Base-by-base conservation (phyloP, 2,888 invertebrate genomes). In the Nowickia ferox region DNA sequence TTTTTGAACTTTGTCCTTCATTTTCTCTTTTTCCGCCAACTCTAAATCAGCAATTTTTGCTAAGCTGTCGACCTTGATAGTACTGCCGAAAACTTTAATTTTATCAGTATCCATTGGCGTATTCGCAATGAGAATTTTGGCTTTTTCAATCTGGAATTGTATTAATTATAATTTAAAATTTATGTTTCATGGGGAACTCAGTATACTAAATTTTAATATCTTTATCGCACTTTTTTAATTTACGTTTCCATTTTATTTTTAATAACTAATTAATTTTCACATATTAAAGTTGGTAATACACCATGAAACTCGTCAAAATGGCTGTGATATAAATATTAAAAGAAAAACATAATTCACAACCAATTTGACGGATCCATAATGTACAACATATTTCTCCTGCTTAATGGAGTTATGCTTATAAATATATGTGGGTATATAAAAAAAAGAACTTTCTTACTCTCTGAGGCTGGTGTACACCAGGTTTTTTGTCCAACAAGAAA, bases 61-160 rank as follows among this genome's bases (percentile, higher is more conserved):
- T 95, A 97, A 96, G 0, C 97, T 97, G 92, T 97, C 97, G 0
- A 97, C 97, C 90, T 97, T 96, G 88, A 97, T 98, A 87, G 98
- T 96, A 57, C 98, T 98, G 61, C 99, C 99, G 93, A 99, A 99
- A 30, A 99, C 96, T 94, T 99, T 99, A 88, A 99, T 98, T 94
- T 99, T 99, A 92, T 99, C 99, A 0, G 99, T 98, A 93, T 99
- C 99, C 99, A 99, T 99, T 0, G 99, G 98, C 11, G 99, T 99
- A 93, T 99, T 99, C 13, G 99, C 99, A 89, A 99, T 98, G 38
- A 99, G 95, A 91, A 99, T 99, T 91, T 96, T 97, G 1, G 99
- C 99, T 91, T 99, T 98, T 91, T 98, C 98, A 88, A 99, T 91
- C 92, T 92, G 40, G 13, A 76, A 80, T 30, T 30, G 1, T 30